Evolutionary conservation across 2,888 invertebrate genomes (phyloP), one percentile per base, ranked within the genome.

Genomic region (Icerya purchasi): DNA sequence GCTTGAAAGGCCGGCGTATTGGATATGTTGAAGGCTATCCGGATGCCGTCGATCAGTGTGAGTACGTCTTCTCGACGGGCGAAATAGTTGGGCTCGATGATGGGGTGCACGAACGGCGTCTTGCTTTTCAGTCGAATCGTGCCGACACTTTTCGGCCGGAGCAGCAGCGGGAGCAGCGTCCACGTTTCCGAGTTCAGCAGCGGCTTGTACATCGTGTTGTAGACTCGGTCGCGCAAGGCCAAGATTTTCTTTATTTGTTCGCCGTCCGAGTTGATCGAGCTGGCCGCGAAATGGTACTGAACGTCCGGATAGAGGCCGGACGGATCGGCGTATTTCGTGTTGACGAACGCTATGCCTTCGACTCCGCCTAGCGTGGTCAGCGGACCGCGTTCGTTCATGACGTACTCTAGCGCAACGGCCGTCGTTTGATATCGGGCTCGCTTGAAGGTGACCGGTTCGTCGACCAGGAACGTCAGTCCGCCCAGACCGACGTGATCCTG

Each of bases 81-180:
- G 68, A 96, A 85, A 70, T 96, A 96, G 70, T 94, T 93, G 0
- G 94, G 92, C 69, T 87, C 85, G 59, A 96, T 84, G 18, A 84
- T 79, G 0, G 93, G 94, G 63, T 86, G 80, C 1, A 84, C 80
- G 64, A 82, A 76, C 0, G 93, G 92, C 71, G 93, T 84, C 50
- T 76, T 78, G 55, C 85, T 86, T 64, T 80, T 81, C 20, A 97
- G 72, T 57, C 83, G 81, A n/a, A 97, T 75, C 79, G 83, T 83
- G 0, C 97, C 97, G 0, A 80, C 79, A 68, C 92, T 92, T 68
- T 82, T 83, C 0, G 96, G 91, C 3, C 94, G 77, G 65, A 96
- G 71, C 1, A 90, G 71, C 2, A 89, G 71, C 0, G 89, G 88
- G 24, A 88, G 71, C 62, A 89, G 84, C 0, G 85, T 84, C 86